phyloP scores from a whole-genome alignment of 2,113 vertebrate species.

The Xiphophorus maculatus region DNA sequence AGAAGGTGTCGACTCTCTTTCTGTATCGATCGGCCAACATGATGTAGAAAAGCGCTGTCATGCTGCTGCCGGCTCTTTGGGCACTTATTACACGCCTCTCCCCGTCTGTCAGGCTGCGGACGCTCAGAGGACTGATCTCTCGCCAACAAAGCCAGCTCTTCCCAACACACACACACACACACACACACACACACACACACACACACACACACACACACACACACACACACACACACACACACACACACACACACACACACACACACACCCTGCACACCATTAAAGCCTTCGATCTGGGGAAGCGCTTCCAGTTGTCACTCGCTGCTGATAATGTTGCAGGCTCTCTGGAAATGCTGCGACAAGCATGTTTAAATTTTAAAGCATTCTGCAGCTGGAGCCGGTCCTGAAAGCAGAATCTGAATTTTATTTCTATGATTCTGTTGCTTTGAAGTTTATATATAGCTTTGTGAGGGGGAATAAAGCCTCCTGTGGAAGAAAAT shows the following conservation, averaged over 20 bases:
- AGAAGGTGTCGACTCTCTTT: slow-evolving; percentile 40
- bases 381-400: slow-evolving; percentile 44
- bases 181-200: slow-evolving; percentile 1
- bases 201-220: neutral
- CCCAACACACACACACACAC: neutral
- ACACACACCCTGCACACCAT: slow-evolving; percentile 27
- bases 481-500: slow-evolving; percentile 38
- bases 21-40: slow-evolving; percentile 58
- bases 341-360: slow-evolving; percentile 53
- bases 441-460: slow-evolving; percentile 71
- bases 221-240: neutral
- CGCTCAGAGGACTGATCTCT: slow-evolving; percentile 39
- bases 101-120: slow-evolving; percentile 44
- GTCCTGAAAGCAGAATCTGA: slow-evolving; percentile 50
- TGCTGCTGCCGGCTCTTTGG: slow-evolving; percentile 28
- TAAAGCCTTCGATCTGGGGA: slow-evolving; percentile 41
- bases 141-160: slow-evolving; percentile 46
- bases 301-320: slow-evolving; percentile 44
- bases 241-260: neutral
- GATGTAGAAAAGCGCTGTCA: slow-evolving; percentile 47
- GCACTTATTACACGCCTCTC: slow-evolving; percentile 45
- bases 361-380: slow-evolving; percentile 65
- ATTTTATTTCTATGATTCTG: slow-evolving; percentile 71
- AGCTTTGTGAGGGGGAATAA: slow-evolving; percentile 28
- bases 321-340: slow-evolving; percentile 56